phyloP scores from a whole-genome alignment of 2,797 vertebrate genomes.

The Fratercula arctica region DNA sequence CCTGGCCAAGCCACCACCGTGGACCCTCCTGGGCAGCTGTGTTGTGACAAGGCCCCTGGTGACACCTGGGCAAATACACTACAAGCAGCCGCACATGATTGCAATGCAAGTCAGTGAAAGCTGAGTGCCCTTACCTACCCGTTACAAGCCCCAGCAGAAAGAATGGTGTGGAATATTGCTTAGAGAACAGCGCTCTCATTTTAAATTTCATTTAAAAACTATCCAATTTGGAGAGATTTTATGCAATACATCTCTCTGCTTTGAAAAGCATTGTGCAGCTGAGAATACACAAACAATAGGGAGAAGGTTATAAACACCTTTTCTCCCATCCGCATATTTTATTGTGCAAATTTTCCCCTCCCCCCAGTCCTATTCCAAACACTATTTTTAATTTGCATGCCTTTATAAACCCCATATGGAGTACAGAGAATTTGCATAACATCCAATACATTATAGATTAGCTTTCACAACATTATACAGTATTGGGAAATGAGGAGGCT shows the following conservation, averaged over 20 bases:
- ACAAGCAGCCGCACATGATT: rapidly evolving
- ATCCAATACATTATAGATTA: conserved; percentile 69
- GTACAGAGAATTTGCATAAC: conserved; percentile 59
- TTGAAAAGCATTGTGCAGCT: conserved; percentile 43
- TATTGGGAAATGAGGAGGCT: conserved; percentile 64
- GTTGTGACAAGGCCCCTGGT: rapidly evolving
- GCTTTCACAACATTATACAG: conserved; percentile 66
- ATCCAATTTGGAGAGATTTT: conserved; percentile 10
- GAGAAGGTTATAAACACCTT: conserved; percentile 56
- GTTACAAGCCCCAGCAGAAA: background rate
- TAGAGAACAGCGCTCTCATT: background rate
- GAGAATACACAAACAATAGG: conserved; percentile 49
- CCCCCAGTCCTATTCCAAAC: conserved; percentile 46
- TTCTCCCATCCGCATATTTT: conserved; percentile 13
- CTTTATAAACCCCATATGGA: conserved; percentile 56
- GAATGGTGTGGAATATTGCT: background rate
- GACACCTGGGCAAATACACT: rapidly evolving
- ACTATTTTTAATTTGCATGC: conserved; percentile 62
- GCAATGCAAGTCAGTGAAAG: background rate
- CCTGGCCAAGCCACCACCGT: rapidly evolving
- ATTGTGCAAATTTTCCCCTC: conserved; percentile 45
- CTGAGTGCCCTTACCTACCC: background rate
- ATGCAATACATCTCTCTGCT: background rate
- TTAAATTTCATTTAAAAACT: conserved; percentile 43
- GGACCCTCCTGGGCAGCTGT: background rate